These are phyloP conservation scores for Mormyrops attenuatus DNA, from an alignment of 2,797 vertebrate genomes.

Conservation along the genomic window DNA sequence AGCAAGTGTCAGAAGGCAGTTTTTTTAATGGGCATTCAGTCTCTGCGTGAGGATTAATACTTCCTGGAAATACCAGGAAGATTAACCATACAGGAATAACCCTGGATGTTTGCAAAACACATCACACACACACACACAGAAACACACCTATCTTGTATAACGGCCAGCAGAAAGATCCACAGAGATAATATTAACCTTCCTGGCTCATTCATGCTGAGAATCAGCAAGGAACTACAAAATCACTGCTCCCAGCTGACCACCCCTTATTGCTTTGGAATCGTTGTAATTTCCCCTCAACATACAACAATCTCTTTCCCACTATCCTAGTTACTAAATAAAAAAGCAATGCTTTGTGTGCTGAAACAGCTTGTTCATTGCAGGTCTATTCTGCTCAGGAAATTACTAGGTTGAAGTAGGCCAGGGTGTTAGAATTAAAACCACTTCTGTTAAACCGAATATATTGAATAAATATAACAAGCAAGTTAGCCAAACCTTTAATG, in stretches of 20 bases:
- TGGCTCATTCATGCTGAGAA: background rate
- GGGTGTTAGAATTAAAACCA: background rate
- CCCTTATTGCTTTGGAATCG: background rate
- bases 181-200: background rate
- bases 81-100: background rate
- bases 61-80: background rate
- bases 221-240: background rate
- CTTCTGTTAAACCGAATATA: background rate
- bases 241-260: background rate
- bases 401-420: background rate
- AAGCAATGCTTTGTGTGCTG: background rate
- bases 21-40: background rate
- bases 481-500: background rate
- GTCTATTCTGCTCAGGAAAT: background rate
- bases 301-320: background rate
- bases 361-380: background rate
- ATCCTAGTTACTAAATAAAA: background rate
- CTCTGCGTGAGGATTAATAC: background rate
- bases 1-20: background rate
- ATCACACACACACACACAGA: background rate
- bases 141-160: background rate
- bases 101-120: background rate
- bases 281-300: constrained; percentile 2
- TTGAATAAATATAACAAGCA: background rate
- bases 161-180: background rate